Evolutionary conservation across 1,140 invertebrate species (phyloP).

Genomic region (Prorops nasuta): DNA sequence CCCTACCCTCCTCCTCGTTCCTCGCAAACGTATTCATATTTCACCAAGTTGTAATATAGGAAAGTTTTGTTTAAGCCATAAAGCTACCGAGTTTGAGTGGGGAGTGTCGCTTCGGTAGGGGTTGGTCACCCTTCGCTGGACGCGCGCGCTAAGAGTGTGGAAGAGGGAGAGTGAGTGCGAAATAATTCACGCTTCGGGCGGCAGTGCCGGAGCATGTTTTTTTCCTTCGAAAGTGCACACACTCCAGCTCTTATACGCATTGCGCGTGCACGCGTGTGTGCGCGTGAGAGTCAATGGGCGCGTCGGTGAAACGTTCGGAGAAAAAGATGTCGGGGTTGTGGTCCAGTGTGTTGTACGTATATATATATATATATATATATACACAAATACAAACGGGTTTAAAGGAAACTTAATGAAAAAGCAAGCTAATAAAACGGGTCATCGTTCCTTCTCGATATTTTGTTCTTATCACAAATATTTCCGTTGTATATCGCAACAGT

Average conservation of each 20-base stretch:
- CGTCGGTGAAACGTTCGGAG: constrained; percentile 13
- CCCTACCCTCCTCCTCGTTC: too few species aligned
- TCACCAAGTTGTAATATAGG: constrained; percentile 54
- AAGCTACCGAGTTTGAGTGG: constrained; percentile 30
- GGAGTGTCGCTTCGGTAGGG: constrained; percentile 11
- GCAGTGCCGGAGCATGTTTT: constrained; percentile 24
- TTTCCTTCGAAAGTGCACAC: too few species aligned
- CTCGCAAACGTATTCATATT: constrained; percentile 50
- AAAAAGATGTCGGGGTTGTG: constrained; percentile 4
- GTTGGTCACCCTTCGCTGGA: constrained; percentile 37
- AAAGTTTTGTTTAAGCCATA: constrained; percentile 57
- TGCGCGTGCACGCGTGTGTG: constrained; percentile 13
- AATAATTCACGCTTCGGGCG: constrained; percentile 49
- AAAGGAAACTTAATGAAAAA: too few species aligned
- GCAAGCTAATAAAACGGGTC: too few species aligned
- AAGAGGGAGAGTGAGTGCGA: constrained; percentile 27
- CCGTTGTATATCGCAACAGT: too few species aligned
- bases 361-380: too few species aligned
- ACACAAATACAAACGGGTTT: too few species aligned
- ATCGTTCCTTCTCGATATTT: too few species aligned
- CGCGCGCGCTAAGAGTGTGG: constrained; percentile 15
- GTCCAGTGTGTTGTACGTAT: constrained; percentile 19
- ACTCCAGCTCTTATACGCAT: too few species aligned
- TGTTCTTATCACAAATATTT: too few species aligned
- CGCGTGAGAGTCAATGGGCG: constrained; percentile 2